These are phyloP conservation scores for Dryococelus australis DNA, from an alignment of 2,888 invertebrate species.

Conservation along the genomic window DNA sequence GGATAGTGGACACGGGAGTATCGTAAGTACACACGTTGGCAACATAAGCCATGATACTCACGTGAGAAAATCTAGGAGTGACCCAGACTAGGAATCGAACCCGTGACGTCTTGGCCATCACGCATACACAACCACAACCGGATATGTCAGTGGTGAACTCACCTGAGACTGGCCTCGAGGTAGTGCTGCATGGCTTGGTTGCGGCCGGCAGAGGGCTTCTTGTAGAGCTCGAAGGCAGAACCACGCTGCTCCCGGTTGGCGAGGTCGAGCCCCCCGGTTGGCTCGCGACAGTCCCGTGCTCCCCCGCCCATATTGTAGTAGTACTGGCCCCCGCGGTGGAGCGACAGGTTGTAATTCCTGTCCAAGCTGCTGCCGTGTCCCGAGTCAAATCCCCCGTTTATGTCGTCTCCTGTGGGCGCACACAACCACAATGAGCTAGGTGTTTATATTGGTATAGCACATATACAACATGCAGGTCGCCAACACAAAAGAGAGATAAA, in stretches of 20 bases:
- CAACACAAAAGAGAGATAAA: no score
- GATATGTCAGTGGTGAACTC: slow-evolving; percentile 22
- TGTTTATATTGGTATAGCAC: neutral
- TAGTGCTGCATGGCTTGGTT: slow-evolving; percentile 51
- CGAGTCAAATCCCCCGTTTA: slow-evolving; percentile 55
- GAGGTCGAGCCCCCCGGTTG: slow-evolving; percentile 67
- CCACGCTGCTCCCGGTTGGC: slow-evolving; percentile 91
- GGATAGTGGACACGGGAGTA: no score
- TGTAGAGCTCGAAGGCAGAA: slow-evolving; percentile 93
- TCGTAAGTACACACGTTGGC: no score
- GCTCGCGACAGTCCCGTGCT: slow-evolving; percentile 56
- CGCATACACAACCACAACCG: no score
- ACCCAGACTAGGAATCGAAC: no score
- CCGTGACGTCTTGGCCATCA: no score
- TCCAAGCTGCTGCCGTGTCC: slow-evolving; percentile 63
- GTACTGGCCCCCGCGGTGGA: slow-evolving; percentile 58
- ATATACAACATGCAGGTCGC: neutral
- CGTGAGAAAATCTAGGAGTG: no score
- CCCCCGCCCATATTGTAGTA: slow-evolving; percentile 60
- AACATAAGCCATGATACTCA: no score
- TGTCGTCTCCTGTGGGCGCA: slow-evolving; percentile 33
- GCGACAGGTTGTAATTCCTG: slow-evolving; percentile 55
- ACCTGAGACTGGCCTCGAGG: slow-evolving; percentile 53
- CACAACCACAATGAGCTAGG: neutral
- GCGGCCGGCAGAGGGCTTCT: slow-evolving; percentile 74